Percentiles rank a stretch among this genome's conserved stretches.
Evolutionary conservation across 2,797 vertebrate genomes (phyloP).

Genomic region (Rhincodon typus): DNA sequence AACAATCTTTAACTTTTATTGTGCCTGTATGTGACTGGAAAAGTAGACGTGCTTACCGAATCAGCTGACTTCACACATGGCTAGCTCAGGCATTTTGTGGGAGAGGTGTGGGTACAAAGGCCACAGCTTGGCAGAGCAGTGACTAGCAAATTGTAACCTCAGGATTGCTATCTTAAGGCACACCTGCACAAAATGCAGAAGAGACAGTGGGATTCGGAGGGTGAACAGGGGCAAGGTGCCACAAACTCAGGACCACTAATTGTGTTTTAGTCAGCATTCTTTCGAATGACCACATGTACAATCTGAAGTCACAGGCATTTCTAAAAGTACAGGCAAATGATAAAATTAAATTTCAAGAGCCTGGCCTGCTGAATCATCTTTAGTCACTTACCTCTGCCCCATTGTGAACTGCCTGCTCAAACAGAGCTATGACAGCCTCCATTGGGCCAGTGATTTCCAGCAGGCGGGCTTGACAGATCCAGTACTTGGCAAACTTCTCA

Average conservation of each 20-base stretch:
- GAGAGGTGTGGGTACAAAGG: too few species aligned
- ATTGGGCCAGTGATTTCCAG: conserved; percentile 60
- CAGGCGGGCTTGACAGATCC: conserved; percentile 77
- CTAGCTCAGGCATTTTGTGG: too few species aligned
- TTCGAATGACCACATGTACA: not conserved
- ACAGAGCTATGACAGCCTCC: conserved; percentile 66
- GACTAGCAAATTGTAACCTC: too few species aligned
- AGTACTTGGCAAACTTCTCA: conserved; percentile 79
- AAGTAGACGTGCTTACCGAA: not conserved
- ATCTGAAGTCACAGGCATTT: not conserved
- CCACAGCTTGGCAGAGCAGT: too few species aligned
- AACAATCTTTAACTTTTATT: not conserved
- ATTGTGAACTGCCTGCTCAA: conserved; percentile 67
- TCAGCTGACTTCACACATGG: too few species aligned
- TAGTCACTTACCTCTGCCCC: conserved; percentile 62
- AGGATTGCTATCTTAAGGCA: not conserved
- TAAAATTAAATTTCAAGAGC: not conserved
- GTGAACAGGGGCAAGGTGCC: not conserved
- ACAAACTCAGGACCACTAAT: not conserved
- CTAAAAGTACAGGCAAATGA: not conserved
- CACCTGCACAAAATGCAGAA: not conserved
- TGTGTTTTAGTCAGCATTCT: not conserved
- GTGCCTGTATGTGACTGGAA: not conserved
- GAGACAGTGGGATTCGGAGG: not conserved
- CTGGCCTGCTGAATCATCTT: not conserved